Conservation (phyloP, 2,797 vertebrate genomes). For the Mus spretus region DNA sequence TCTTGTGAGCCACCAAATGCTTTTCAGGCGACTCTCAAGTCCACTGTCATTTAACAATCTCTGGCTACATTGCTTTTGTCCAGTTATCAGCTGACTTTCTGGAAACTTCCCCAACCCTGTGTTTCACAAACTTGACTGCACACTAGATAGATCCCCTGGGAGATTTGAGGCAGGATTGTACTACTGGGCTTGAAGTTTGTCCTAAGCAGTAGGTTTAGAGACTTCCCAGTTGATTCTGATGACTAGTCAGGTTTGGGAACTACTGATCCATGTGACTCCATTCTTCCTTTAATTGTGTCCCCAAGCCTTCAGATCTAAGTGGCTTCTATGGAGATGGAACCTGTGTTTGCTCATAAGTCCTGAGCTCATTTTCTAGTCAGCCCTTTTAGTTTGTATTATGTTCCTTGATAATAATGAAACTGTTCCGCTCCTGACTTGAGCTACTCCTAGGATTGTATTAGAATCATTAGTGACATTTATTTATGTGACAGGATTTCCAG, state of each 20-base stretch:
- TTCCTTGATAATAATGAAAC: background rate
- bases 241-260: slow-evolving; percentile 29
- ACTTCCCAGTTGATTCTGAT: background rate
- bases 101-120: background rate
- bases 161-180: background rate
- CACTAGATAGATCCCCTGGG: background rate
- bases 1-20: background rate
- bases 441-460: background rate
- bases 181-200: slow-evolving; percentile 6
- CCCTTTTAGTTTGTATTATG: background rate
- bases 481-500: background rate
- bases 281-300: background rate
- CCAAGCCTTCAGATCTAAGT: background rate
- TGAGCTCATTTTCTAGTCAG: background rate
- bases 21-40: background rate
- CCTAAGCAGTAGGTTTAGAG: background rate
- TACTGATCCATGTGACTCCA: background rate
- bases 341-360: background rate
- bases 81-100: background rate
- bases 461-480: slow-evolving; percentile 1
- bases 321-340: background rate
- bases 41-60: background rate
- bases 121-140: background rate
- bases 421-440: background rate
- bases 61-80: background rate